phyloP scores from a whole-genome alignment of 2,797 vertebrate genomes.

The Tauraco hartlaubi region DNA sequence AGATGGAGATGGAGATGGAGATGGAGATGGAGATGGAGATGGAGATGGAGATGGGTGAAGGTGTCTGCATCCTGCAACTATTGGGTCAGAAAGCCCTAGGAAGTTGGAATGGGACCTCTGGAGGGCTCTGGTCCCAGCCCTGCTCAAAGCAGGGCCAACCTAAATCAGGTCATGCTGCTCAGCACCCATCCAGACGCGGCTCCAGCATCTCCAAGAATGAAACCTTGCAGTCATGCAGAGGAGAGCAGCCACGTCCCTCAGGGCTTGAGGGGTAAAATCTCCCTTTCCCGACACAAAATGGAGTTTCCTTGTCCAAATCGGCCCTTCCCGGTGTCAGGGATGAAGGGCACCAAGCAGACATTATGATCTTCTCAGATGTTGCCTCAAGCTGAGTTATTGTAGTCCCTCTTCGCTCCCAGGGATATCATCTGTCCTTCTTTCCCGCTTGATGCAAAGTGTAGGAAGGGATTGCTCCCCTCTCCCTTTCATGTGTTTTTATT shows the following conservation, averaged over 20 bases:
- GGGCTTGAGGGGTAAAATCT: background rate
- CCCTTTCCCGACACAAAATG: background rate
- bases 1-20: background rate
- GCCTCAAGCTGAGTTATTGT: background rate
- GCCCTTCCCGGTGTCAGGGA: background rate
- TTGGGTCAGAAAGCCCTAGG: background rate
- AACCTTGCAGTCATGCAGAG: background rate
- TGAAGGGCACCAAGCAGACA: background rate
- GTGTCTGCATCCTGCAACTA: background rate
- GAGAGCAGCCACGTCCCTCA: background rate
- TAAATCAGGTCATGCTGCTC: background rate
- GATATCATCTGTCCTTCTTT: background rate
- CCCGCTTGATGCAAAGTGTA: background rate
- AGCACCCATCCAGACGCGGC: fast-evolving
- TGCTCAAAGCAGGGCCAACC: background rate
- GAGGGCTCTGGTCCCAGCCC: background rate
- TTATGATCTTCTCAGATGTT: background rate
- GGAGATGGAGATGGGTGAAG: background rate
- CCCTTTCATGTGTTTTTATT: background rate
- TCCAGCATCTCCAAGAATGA: background rate
- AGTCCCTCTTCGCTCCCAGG: background rate
- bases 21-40: no score
- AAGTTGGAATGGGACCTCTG: background rate
- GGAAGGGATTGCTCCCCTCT: background rate
- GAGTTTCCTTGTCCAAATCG: background rate